Base-by-base conservation (phyloP, 2,797 vertebrate species). In the Lophius americanus region DNA sequence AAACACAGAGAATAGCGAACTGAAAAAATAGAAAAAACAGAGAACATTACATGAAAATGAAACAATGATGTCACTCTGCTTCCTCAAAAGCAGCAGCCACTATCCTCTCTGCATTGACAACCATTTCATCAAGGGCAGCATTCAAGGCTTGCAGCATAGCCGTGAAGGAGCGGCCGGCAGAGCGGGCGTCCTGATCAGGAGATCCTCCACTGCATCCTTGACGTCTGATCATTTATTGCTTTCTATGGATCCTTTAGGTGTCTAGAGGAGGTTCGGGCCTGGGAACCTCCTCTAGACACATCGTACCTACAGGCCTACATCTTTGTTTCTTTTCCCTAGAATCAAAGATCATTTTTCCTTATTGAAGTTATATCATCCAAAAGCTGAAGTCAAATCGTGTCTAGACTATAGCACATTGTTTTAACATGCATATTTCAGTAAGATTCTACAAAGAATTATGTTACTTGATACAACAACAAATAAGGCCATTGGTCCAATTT, bases 131-230 rank as follows among this genome's bases (percentile, higher is more conserved):
- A 3, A 92, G 86, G 23, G 93, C 83, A 1, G 66, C 35, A 9
- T 90, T 93, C 23, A 94, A 78, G 1, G 90, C 85, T 48, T 92
- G 88, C 56, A 92, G 59, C 93, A 92, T 93, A 14, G 89, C 85
- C 0, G 79, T 58, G 56, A 94, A 94, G 36, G 92, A 93, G 71
- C 88, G 89, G 48, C 91, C 79, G 13, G 75, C 90, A 0, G 70
- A 88, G 5, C 86, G 87, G 9, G 89, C 91, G 0, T 91, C 70
- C 92, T 92, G 75, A 93, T 91, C 36, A 94, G 81, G 60, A 94
- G 91, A 70, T 93, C 91, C 75, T 93, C 92, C 64, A 94, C 64
- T 4, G 91, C 76, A n/a, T 92, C 91, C 56, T 73, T 92, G 13
- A 94, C 87, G 7, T 93, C 92, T 3, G 92, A 87, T 60, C 93